phyloP scores from a whole-genome alignment of 2,797 vertebrate genomes.

The Miichthys miiuy region DNA sequence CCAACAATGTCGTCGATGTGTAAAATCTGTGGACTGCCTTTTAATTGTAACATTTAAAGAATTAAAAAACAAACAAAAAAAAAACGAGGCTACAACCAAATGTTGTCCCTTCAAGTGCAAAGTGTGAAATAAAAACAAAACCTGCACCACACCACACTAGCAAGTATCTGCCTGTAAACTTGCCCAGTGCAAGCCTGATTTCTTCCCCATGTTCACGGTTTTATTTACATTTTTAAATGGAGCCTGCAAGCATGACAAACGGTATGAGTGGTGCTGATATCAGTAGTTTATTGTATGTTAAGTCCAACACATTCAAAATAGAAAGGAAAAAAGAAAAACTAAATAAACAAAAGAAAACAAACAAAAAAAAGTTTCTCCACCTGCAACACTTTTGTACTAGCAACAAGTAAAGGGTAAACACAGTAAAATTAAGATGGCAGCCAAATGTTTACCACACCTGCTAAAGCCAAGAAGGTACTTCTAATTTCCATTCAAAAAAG shows the following conservation, averaged over 20 bases:
- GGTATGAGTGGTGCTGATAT: conserved; percentile 92
- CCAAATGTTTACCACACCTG: conserved; percentile 89
- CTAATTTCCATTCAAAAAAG: conserved; percentile 80
- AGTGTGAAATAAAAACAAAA: too few relatives aligned
- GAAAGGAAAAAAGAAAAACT: conserved; percentile 80
- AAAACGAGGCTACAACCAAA: too few relatives aligned
- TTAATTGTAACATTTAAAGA: too few relatives aligned
- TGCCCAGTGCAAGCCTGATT: too few relatives aligned
- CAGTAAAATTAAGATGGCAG: conserved; percentile 89
- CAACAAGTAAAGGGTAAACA: conserved; percentile 87
- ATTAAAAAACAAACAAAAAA: too few relatives aligned
- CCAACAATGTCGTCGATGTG: too few relatives aligned
- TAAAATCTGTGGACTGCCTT: too few relatives aligned
- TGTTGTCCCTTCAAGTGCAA: too few relatives aligned
- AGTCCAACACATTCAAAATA: conserved; percentile 97
- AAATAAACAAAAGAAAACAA: conserved; percentile 63
- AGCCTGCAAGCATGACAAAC: conserved; percentile 82
- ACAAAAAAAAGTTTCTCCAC: conserved; percentile 85
- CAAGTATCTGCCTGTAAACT: too few relatives aligned
- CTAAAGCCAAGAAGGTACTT: conserved; percentile 86
- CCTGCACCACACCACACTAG: too few relatives aligned
- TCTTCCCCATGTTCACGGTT: too few relatives aligned
- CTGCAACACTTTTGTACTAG: conserved; percentile 90
- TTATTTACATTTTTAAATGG: neutral
- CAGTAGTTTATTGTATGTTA: conserved; percentile 99